Base-by-base conservation (phyloP, 2,888 invertebrate species). In the Lasiommata megera region DNA sequence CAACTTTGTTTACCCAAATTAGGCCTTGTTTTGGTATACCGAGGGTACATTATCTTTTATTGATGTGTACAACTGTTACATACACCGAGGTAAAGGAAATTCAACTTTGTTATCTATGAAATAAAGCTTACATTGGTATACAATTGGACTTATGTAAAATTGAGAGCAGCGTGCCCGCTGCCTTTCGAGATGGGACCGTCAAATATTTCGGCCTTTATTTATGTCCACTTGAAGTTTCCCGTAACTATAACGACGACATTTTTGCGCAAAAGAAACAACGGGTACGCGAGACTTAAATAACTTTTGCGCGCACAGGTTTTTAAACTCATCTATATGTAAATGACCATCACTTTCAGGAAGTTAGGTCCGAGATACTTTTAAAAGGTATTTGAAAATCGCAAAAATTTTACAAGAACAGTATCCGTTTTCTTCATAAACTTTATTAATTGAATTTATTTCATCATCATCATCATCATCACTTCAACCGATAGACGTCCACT, bases 161-260 rank as follows among this genome's bases (percentile, higher is more conserved):
- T 75, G 71, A 73, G 74, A 72, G 71, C 71, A 69, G 58, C 43
- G 34, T 67, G 61, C 75, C 70, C 77, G 73, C 79, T 82, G 77
- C 80, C 80, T 80, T 85, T 78, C 69, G 81, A 79, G 86, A 80
- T 80, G 81, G 80, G 80, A 82, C 84, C 81, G 77, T 82, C 82
- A 79, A 86, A 88, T 88, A 86, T 86, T 85, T 84, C 80, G 82
- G 77, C 82, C 84, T 82, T 88, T 90, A 88, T 89, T 89, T 89
- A 89, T 86, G 87, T 85, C 85, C 88, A 85, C 87, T 88, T 84
- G 80, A 87, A 88, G 84, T 86, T 88, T 78, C 79, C 75, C 74
- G 79, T 79, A 68, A 82, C 79, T 80, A 82, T 80, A 78, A 76
- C 73, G 76, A 76, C 73, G 75, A 67, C 73, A 73, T 77, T 79